Conservation (phyloP, 1,140 invertebrate species). For the Drosophila pandora region DNA sequence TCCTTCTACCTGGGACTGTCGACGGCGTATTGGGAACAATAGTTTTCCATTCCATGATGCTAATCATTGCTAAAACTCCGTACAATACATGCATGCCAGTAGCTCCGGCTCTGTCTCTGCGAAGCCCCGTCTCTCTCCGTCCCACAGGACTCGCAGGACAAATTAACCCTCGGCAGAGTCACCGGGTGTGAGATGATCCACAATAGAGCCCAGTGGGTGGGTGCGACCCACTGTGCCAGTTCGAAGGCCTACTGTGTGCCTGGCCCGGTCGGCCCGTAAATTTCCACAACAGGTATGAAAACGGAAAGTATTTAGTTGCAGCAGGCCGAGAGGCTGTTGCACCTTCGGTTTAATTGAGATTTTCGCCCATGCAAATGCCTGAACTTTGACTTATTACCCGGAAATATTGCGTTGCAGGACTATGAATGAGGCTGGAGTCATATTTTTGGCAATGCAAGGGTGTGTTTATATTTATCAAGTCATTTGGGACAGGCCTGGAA, state of each 20-base stretch:
- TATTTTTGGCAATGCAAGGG: not conserved
- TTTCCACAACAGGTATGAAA: constrained; percentile 62
- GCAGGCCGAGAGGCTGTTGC: constrained; percentile 45
- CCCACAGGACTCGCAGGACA: constrained; percentile 25
- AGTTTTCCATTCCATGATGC: constrained; percentile 73
- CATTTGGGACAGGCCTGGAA: constrained; percentile 16
- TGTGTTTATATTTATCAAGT: constrained; percentile 15
- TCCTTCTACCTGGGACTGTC: constrained; percentile 57
- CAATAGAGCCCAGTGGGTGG: constrained; percentile 58
- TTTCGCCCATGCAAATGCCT: constrained; percentile 21
- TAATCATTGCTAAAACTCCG: constrained; percentile 77
- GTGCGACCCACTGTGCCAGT: constrained; percentile 65
- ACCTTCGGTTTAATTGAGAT: constrained; percentile 52
- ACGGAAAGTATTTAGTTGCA: constrained; percentile 11
- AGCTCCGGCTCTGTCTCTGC: not conserved
- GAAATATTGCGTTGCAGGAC: not conserved
- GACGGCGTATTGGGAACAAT: constrained; percentile 77
- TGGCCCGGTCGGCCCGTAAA: constrained; percentile 28
- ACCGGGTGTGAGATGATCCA: constrained; percentile 33
- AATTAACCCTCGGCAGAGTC: constrained; percentile 60
- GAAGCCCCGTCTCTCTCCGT: not conserved
- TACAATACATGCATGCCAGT: constrained; percentile 25
- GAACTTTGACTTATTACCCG: constrained; percentile 18
- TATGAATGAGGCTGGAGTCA: constrained; percentile 10
- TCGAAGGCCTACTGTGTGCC: constrained; percentile 15